Percentiles rank a stretch among this genome's conserved stretches.
Evolutionary conservation across 2,797 vertebrate species (phyloP).

Genomic region (Bothrops alternatus): DNA sequence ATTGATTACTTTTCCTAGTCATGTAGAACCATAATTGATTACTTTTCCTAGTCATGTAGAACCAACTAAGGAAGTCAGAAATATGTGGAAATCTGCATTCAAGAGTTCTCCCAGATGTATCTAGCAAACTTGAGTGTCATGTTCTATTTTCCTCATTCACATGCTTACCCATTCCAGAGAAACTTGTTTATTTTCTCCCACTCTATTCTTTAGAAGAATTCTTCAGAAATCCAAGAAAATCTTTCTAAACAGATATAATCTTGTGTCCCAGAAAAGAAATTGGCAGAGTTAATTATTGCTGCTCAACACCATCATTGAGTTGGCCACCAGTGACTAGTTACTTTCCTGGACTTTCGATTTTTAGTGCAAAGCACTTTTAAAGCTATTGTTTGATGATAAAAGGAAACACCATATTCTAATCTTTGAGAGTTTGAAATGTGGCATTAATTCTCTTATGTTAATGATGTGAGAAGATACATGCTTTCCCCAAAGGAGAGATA

Average conservation of each 20-base stretch:
- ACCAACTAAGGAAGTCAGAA: neutral
- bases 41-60: neutral
- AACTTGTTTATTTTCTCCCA: neutral
- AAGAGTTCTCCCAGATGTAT: neutral
- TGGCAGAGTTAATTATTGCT: neutral
- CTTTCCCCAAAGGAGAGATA: neutral
- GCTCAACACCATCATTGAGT: neutral
- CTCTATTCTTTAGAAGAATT: neutral
- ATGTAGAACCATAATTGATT: constrained; percentile 2
- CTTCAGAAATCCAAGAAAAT: neutral
- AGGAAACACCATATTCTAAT: neutral
- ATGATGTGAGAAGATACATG: neutral
- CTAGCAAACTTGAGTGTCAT: neutral
- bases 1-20: constrained; percentile 8
- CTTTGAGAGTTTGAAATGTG: neutral
- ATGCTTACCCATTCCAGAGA: neutral
- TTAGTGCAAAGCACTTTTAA: neutral
- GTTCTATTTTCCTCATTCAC: neutral
- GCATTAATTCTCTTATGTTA: neutral
- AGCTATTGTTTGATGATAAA: neutral
- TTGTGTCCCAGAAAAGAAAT: neutral
- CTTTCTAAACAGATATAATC: neutral
- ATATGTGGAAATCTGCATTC: neutral
- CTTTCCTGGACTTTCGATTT: neutral
- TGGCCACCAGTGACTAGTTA: neutral